These are phyloP conservation scores for Lagopus leucura DNA, from an alignment of 2,113 vertebrate genomes.

Conservation along the genomic window DNA sequence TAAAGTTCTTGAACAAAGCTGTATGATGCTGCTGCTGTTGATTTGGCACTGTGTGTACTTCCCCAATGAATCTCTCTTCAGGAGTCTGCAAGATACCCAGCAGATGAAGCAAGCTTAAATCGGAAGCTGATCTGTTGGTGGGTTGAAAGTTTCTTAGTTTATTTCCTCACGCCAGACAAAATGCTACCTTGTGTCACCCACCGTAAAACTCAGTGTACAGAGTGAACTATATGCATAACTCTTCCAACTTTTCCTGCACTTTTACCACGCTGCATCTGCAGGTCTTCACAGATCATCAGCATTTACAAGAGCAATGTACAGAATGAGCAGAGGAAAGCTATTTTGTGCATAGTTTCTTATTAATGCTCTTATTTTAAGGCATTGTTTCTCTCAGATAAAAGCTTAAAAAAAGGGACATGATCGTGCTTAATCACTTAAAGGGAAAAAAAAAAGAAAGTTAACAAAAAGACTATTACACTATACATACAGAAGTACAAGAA, in stretches of 20 bases:
- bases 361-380: slow-evolving; percentile 90
- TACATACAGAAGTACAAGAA: slow-evolving; percentile 97
- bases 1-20: slow-evolving; percentile 68
- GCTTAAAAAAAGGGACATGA: slow-evolving; percentile 86
- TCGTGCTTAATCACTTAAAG: slow-evolving; percentile 85
- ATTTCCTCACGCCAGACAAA: slow-evolving; percentile 63
- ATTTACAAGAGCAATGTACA: slow-evolving; percentile 79
- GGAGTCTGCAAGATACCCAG: slow-evolving; percentile 72
- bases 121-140: slow-evolving; percentile 64
- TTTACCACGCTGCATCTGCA: slow-evolving; percentile 80
- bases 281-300: slow-evolving; percentile 83
- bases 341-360: slow-evolving; percentile 83
- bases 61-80: slow-evolving; percentile 58
- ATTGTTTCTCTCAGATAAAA: slow-evolving; percentile 86
- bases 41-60: slow-evolving; percentile 65
- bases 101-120: slow-evolving; percentile 70
- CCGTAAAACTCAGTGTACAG: slow-evolving; percentile 71
- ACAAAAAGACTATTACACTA: slow-evolving; percentile 96
- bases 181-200: slow-evolving; percentile 70
- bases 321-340: slow-evolving; percentile 79
- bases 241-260: slow-evolving; percentile 65
- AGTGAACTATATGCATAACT: slow-evolving; percentile 68
- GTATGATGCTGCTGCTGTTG: slow-evolving; percentile 70
- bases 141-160: slow-evolving; percentile 55
- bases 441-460: slow-evolving; percentile 83